These are phyloP conservation scores for Piscicola geometra DNA, from an alignment of 2,888 invertebrate genomes.

Conservation along the genomic window DNA sequence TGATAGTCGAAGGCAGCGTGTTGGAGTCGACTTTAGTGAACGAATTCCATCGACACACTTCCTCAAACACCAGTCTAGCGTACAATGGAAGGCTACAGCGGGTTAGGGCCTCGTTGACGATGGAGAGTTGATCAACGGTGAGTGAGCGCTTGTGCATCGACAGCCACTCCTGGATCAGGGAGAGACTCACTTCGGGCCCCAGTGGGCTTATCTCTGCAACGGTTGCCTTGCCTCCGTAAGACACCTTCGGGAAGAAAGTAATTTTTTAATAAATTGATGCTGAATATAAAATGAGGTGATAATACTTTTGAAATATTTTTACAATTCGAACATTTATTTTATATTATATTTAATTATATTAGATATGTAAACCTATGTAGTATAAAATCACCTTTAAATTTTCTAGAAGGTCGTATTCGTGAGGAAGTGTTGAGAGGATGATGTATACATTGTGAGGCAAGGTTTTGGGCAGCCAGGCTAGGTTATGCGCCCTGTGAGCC, in stretches of 20 bases:
- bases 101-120: conserved; percentile 41
- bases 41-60: conserved; percentile 45
- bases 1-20: conserved; percentile 43
- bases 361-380: neutral
- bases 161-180: conserved; percentile 40
- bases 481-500: conserved; percentile 43
- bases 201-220: conserved; percentile 40
- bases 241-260: conserved; percentile 2
- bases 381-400: conserved; percentile 41
- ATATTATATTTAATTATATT: neutral
- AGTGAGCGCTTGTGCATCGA: conserved; percentile 42
- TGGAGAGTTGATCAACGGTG: conserved; percentile 43
- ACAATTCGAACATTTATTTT: neutral
- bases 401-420: conserved; percentile 44
- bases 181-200: conserved; percentile 33
- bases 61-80: conserved; percentile 45
- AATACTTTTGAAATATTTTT: no score
- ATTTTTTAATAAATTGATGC: neutral
- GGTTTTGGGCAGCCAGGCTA: conserved; percentile 44
- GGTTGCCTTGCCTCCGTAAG: conserved; percentile 27
- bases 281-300: no score
- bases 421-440: conserved; percentile 44
- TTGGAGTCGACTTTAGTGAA: conserved; percentile 37
- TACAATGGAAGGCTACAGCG: conserved; percentile 46
- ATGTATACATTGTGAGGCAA: conserved; percentile 45